Evolutionary conservation across 2,888 invertebrate genomes (phyloP).

Genomic region (Dromius quadrimaculatus): DNA sequence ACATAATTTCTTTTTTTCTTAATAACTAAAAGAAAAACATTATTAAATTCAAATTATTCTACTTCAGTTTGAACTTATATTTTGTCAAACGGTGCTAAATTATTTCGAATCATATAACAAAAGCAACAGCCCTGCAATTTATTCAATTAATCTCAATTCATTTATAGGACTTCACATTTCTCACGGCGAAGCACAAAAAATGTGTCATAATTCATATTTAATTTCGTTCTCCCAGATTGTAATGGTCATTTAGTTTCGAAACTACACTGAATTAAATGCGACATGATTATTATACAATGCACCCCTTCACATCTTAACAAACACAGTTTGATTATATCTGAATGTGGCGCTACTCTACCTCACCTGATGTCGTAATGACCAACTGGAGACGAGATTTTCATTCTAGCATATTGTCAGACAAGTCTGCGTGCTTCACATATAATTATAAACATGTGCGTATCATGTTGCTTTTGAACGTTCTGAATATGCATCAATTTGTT

Average conservation of each 20-base stretch:
- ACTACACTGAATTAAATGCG: constrained; percentile 17
- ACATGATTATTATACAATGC: constrained; percentile 19
- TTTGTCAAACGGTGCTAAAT: too few relatives aligned
- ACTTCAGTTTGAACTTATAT: too few relatives aligned
- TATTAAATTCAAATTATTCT: too few relatives aligned
- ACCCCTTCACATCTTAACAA: not conserved
- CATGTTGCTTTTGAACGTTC: not conserved
- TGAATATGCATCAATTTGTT: constrained; percentile 26
- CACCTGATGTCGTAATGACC: constrained; percentile 36
- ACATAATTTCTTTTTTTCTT: too few relatives aligned
- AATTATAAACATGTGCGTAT: constrained; percentile 27
- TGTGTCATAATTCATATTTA: constrained; percentile 28
- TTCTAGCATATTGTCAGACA: constrained; percentile 11
- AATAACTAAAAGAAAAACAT: too few relatives aligned
- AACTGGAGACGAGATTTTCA: constrained; percentile 19
- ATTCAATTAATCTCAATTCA: constrained; percentile 20
- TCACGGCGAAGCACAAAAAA: constrained; percentile 16
- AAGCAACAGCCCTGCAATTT: constrained; percentile 7
- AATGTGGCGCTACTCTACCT: constrained; percentile 5
- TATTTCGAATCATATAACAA: too few relatives aligned
- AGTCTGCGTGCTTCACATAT: not conserved
- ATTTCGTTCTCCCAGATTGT: constrained; percentile 22
- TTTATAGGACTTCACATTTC: constrained; percentile 31
- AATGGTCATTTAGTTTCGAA: constrained; percentile 24
- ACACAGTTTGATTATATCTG: constrained; percentile 4